These are phyloP conservation scores for Tetropium fuscum DNA, from an alignment of 2,888 invertebrate genomes.

Conservation along the genomic window DNA sequence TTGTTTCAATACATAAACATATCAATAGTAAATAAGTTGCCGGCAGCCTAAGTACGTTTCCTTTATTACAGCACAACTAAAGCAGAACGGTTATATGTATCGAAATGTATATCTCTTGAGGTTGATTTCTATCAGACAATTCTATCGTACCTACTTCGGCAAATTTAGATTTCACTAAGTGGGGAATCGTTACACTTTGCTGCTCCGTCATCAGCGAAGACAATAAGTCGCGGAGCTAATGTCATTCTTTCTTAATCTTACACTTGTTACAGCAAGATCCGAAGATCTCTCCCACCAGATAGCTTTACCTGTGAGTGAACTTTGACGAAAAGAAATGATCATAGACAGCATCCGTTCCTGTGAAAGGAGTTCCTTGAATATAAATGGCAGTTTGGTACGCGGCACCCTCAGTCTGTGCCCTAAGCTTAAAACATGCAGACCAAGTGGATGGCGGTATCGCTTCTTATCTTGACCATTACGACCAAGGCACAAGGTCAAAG, in stretches of 20 bases:
- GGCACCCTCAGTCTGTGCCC: conserved; percentile 25
- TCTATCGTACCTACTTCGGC: too few species aligned
- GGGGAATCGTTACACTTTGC: background rate
- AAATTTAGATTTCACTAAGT: too few species aligned
- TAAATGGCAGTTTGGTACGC: conserved; percentile 9
- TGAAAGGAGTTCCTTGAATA: conserved; percentile 24
- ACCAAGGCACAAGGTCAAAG: conserved; percentile 40
- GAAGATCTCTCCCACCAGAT: conserved; percentile 19
- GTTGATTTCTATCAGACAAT: too few species aligned
- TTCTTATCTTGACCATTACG: background rate
- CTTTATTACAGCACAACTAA: too few species aligned
- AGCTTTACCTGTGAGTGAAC: conserved; percentile 5
- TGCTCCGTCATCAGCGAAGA: background rate
- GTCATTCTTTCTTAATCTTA: conserved; percentile 6
- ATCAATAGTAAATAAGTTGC: too few species aligned
- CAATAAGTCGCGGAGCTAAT: background rate
- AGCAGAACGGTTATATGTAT: too few species aligned
- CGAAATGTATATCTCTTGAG: too few species aligned
- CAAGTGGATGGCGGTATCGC: conserved; percentile 5
- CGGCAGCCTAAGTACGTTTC: too few species aligned
- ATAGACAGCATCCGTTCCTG: conserved; percentile 11
- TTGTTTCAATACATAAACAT: too few species aligned
- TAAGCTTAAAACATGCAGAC: conserved; percentile 13
- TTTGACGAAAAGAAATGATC: conserved; percentile 6
- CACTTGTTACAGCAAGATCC: background rate